Conservation (phyloP, 2,888 invertebrate species). For the Rhorus exstirpatorius region DNA sequence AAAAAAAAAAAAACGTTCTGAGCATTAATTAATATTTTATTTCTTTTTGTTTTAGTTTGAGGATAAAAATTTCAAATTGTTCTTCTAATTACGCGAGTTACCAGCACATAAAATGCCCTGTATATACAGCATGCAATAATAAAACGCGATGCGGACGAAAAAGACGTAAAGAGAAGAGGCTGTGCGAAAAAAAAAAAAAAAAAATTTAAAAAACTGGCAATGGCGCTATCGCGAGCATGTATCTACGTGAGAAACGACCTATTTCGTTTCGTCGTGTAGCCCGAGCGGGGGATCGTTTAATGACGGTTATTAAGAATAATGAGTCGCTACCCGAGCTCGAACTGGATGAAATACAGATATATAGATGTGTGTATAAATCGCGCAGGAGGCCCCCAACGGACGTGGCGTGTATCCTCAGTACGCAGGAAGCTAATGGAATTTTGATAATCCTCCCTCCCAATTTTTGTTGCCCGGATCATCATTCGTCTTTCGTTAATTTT, state of each 20-base stretch:
- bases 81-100: neutral
- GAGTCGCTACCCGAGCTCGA: slow-evolving; percentile 72
- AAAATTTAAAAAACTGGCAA: slow-evolving; percentile 61
- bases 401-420: too few relatives aligned
- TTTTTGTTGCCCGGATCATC: too few relatives aligned
- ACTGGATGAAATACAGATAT: slow-evolving; percentile 74
- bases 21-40: too few relatives aligned
- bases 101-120: neutral
- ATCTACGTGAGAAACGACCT: slow-evolving; percentile 58
- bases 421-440: too few relatives aligned
- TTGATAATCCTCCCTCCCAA: too few relatives aligned
- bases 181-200: slow-evolving; percentile 17
- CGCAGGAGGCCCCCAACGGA: too few relatives aligned
- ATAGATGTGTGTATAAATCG: neutral
- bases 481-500: too few relatives aligned
- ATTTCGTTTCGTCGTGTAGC: slow-evolving; percentile 51
- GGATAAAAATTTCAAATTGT: neutral
- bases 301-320: slow-evolving; percentile 81
- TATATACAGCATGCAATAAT: slow-evolving; percentile 20
- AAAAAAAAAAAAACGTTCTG: too few relatives aligned
- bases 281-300: slow-evolving; percentile 65
- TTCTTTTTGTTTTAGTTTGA: neutral
- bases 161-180: slow-evolving; percentile 10
- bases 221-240: slow-evolving; percentile 57
- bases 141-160: slow-evolving; percentile 36